Evolutionary conservation across 2,888 invertebrate species (phyloP).

Genomic region (Melinaea marsaeus): DNA sequence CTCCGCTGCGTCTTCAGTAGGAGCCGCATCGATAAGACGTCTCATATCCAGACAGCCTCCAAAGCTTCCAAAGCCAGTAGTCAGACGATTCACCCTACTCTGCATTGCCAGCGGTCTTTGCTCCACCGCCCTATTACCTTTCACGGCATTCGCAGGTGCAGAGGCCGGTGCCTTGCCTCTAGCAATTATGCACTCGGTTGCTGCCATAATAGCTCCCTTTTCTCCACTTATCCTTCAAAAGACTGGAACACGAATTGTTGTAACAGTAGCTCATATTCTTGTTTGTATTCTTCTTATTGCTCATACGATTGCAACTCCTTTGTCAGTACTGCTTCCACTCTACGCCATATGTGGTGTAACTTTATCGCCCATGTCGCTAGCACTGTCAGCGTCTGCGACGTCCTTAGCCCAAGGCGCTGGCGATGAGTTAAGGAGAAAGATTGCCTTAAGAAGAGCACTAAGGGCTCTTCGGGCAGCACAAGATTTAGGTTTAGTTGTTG

Average conservation of each 20-base stretch:
- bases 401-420: constrained; percentile 75
- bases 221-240: constrained; percentile 67
- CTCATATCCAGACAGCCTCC: constrained; percentile 78
- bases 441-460: constrained; percentile 61
- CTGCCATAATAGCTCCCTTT: constrained; percentile 76
- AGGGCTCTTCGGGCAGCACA: constrained; percentile 68
- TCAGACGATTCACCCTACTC: constrained; percentile 72
- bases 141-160: constrained; percentile 70
- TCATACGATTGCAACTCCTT: constrained; percentile 69
- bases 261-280: constrained; percentile 72
- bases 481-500: constrained; percentile 65
- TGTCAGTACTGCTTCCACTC: constrained; percentile 56
- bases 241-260: constrained; percentile 57
- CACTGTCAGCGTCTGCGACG: constrained; percentile 78
- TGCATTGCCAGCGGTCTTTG: constrained; percentile 79
- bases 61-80: constrained; percentile 70
- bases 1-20: constrained; percentile 84
- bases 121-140: constrained; percentile 81
- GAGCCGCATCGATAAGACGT: constrained; percentile 86
- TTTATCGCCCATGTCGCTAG: constrained; percentile 77
- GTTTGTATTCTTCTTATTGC: constrained; percentile 79
- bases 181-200: constrained; percentile 78
- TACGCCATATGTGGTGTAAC: constrained; percentile 75
- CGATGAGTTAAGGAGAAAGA: constrained; percentile 61
- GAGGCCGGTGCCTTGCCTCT: constrained; percentile 81